Evolutionary conservation across 2,888 invertebrate genomes (phyloP), one percentile per base, ranked within the genome.

Genomic region (Autographa pulchrina): DNA sequence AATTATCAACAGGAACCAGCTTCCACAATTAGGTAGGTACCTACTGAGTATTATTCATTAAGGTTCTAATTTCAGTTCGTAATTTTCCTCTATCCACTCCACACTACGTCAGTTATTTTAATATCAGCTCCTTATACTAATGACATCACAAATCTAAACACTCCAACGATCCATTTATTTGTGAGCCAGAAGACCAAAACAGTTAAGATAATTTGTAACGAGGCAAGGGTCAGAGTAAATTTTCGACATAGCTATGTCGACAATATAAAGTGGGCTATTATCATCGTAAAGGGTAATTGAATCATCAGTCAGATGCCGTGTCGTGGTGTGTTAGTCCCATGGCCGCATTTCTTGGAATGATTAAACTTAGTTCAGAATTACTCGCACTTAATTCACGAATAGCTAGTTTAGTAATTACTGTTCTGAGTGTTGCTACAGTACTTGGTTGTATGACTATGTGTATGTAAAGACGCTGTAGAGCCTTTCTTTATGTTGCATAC

Each of bases 241-340:
- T 85, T 72, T 78, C 65, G 62, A 79, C 82, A 84, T 83, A 77
- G 77, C 81, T 65, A 84, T 77, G 81, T 80, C 73, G 67, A 68
- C 82, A 62, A 68, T 79, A 84, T 70, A 77, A 77, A 85, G 74
- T 77, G 75, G 77, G 73, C 75, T 73, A 79, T 78, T 83, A 83
- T 72, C 70, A 59, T 67, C 38, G 65, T 68, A 72, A 69, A 58
- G 70, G 71, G 65, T 84, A 84, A 81, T 83, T 83, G 77, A 85
- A 75, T 76, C 74, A 80, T 81, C 72, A 35, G 74, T 78, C 66
- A 80, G 75, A 73, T 71, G 77, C 56, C 63, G 59, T 60, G 72
- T 31, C 68, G 32, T 54, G 20, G 31, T 43, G 32, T 67, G 41
- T 67, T 52, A 68, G 48, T 41, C 71, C 48, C 65, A 74, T 72